Evolutionary conservation across 1,140 invertebrate genomes (phyloP).

Genomic region (Platorchestia sp.): DNA sequence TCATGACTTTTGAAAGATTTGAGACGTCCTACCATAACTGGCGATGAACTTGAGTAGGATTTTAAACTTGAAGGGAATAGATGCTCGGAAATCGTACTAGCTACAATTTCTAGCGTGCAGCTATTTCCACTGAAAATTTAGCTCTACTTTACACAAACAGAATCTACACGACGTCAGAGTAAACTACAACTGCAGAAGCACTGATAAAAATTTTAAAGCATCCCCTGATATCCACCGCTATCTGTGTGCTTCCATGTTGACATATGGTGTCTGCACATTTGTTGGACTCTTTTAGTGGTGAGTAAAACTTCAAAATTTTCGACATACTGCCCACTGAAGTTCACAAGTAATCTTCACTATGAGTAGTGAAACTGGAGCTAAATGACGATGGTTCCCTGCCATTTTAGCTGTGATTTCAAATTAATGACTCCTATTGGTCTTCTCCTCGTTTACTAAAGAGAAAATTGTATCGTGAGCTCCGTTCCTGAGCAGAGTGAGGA

Average conservation of each 20-base stretch:
- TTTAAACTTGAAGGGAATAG: no score
- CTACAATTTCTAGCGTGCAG: no score
- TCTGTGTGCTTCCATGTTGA: background rate
- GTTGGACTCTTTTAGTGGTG: background rate
- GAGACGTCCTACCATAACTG: background rate
- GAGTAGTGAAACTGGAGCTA: background rate
- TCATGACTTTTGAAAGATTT: background rate
- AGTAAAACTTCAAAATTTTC: background rate
- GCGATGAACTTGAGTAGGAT: background rate
- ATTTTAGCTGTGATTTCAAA: background rate
- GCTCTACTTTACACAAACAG: no score
- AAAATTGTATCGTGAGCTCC: background rate
- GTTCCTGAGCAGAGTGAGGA: background rate
- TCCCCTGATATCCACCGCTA: background rate
- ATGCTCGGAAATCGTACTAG: no score
- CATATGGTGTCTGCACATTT: background rate
- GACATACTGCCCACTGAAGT: background rate
- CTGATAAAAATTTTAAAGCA: background rate
- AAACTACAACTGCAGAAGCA: background rate
- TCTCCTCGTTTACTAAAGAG: background rate
- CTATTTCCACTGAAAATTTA: no score
- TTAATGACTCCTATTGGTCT: background rate
- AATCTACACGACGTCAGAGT: background rate
- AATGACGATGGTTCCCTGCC: background rate
- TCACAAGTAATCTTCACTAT: background rate